phyloP scores from a whole-genome alignment of 2,888 invertebrate genomes.

The Polyploca ridens region DNA sequence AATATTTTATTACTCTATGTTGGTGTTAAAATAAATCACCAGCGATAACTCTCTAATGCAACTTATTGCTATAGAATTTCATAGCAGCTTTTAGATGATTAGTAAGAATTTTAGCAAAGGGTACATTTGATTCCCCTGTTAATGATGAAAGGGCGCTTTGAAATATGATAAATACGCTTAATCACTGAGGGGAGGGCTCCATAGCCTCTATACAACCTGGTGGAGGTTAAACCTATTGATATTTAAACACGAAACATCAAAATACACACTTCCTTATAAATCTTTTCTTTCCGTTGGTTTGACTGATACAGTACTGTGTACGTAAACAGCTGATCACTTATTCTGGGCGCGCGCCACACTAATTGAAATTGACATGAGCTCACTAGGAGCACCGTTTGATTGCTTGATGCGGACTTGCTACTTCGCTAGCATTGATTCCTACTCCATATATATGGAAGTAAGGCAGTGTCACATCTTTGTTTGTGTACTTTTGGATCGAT shows the following conservation, averaged over 20 bases:
- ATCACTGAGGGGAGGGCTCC: too few relatives aligned
- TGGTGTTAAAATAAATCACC: too few relatives aligned
- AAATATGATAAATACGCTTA: background rate
- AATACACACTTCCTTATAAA: too few relatives aligned
- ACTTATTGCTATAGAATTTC: background rate
- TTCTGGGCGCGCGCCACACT: background rate
- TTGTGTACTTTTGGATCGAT: background rate
- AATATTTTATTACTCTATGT: too few relatives aligned
- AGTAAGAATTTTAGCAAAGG: background rate
- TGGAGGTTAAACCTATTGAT: too few relatives aligned
- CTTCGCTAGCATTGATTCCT: background rate
- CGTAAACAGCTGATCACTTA: background rate
- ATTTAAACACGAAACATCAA: too few relatives aligned
- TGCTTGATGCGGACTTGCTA: background rate
- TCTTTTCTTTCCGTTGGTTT: background rate
- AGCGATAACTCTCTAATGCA: background rate
- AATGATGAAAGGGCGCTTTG: background rate
- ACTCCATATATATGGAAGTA: background rate
- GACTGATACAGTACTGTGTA: background rate
- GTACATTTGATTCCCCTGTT: background rate
- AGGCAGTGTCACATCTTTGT: background rate
- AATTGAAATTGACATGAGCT: slow-evolving; percentile 3
- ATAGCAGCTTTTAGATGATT: slow-evolving; percentile 4
- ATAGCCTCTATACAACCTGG: too few relatives aligned
- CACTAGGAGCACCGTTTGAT: background rate